Percentiles rank a stretch among this genome's conserved stretches.
These are phyloP conservation scores for Myrmecophaga tridactyla DNA, from an alignment of 2,113 vertebrate genomes.

Conservation along the genomic window DNA sequence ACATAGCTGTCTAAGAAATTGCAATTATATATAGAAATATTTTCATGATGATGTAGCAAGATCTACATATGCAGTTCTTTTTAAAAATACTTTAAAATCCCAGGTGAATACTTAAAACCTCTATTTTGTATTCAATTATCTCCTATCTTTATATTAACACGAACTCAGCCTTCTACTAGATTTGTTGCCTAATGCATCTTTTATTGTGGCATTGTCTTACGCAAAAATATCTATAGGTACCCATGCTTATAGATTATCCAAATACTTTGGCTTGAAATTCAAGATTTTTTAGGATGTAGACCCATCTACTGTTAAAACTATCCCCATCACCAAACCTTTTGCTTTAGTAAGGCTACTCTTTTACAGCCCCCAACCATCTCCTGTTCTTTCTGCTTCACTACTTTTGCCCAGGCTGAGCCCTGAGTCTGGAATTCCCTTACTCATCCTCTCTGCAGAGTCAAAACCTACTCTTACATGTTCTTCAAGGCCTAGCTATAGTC, in stretches of 20 bases:
- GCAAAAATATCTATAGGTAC: not conserved
- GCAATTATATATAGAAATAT: not conserved
- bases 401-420: not conserved
- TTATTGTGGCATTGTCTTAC: not conserved
- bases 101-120: not conserved
- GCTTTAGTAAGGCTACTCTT: not conserved
- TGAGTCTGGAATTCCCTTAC: not conserved
- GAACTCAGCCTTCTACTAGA: not conserved
- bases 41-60: conserved; percentile 8
- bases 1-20: conserved; percentile 15
- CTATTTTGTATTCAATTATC: not conserved
- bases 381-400: not conserved
- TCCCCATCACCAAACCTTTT: not conserved
- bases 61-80: not conserved
- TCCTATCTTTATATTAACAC: not conserved
- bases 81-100: conserved; percentile 47
- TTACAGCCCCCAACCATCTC: not conserved
- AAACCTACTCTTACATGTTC: not conserved
- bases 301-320: not conserved
- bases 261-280: not conserved
- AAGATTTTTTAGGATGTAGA: not conserved
- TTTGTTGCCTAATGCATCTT: not conserved
- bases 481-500: not conserved
- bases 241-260: not conserved
- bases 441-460: not conserved